Conservation (phyloP, 2,113 vertebrate species). For the Tapirus terrestris region DNA sequence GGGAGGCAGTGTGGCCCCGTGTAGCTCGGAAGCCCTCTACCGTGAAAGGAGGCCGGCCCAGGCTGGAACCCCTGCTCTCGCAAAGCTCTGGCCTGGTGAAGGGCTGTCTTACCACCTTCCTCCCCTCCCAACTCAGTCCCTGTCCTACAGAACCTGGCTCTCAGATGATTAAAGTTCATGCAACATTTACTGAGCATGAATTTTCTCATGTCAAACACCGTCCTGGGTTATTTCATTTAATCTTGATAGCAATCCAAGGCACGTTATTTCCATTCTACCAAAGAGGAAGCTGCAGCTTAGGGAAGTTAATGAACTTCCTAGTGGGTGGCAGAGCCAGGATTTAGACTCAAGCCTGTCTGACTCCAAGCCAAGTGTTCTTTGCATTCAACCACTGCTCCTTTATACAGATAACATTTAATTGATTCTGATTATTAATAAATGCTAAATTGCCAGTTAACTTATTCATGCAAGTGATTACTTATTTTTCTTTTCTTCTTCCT, state of each 20-base stretch:
- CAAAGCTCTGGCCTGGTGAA: background rate
- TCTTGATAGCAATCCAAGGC: background rate
- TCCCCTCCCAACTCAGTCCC: background rate
- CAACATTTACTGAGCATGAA: background rate
- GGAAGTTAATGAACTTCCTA: conserved; percentile 1
- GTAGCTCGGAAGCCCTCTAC: background rate
- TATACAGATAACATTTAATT: background rate
- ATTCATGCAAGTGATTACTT: background rate
- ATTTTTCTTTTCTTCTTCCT: background rate
- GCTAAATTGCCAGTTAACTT: background rate
- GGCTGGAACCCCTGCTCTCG: accelerated
- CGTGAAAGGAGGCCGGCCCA: no score
- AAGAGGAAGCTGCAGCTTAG: background rate
- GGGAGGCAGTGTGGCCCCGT: background rate
- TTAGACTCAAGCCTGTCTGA: background rate
- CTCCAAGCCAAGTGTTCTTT: background rate
- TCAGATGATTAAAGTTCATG: background rate
- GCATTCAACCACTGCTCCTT: background rate
- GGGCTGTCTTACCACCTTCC: background rate
- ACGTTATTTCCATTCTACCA: background rate
- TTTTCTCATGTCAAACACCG: background rate
- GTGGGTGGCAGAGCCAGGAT: background rate
- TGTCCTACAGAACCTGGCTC: background rate
- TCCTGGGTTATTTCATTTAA: background rate
- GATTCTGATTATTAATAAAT: background rate